Evolutionary conservation across 1,140 invertebrate genomes (phyloP), one percentile per base, ranked within the genome.

Genomic region (Euschistus heros): DNA sequence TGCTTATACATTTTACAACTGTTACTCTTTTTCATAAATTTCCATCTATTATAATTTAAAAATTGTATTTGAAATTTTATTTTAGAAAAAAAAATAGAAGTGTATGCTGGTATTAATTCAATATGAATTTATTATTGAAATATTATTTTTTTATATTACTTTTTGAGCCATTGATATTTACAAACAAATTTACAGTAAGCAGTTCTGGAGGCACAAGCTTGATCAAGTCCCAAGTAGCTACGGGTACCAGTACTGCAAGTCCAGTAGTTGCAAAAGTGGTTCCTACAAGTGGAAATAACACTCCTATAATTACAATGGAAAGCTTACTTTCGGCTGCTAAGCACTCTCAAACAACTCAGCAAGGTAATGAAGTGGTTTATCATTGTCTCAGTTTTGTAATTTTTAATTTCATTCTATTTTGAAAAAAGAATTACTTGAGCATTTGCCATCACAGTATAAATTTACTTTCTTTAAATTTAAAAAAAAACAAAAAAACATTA

Each of bases 281-380:
- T 59, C 17, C 62, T 54, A 27, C 42, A 75, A 74, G 18, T 74
- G 26, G 62, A 44, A 37, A 72, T 73, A 18, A 74, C 62, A 60
- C 66, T 65, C 61, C 30, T 17, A 62, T 84, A 7, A 67, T 83
- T 13, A 82, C 81, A 0, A 79, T 86, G n/a, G 84, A 86, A 70
- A 83, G 79, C 75, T 69, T 86, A 17, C 69, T 86, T 6, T 80
- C 82, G 3, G 84, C 85, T 68, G 68, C 71, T 62, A 70, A 69
- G 37, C 75, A 77, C 67, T 72, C 73, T 65, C 73, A 73, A 26
- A 69, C 70, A 50, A 10, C 33, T 61, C 72, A 75, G 17, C 76
- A 77, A 75, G 76, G 76, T 77, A 68, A 24, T 57, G 2, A 18
- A 24, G 24, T 57, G 15, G 0, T 24, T 26, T 0, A 24, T 26